Conservation (phyloP, 2,113 vertebrate species). For the Phrynosoma blainvillii region DNA sequence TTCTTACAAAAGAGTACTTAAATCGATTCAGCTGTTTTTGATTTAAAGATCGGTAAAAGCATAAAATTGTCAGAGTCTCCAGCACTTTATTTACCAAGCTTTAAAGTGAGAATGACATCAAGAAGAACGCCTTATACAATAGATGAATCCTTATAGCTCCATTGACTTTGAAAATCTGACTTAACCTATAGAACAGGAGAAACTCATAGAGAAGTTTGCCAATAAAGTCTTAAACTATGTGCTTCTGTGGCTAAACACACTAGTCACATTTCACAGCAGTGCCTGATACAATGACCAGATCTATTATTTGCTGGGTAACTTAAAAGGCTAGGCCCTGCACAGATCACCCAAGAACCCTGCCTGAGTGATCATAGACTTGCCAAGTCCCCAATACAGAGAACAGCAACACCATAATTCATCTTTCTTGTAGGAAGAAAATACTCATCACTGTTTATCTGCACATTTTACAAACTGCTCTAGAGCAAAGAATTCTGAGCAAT, state of each 20-base stretch:
- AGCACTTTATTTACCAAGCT: conserved; percentile 64
- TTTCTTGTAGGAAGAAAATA: background rate
- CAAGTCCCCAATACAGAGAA: background rate
- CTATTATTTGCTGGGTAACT: background rate
- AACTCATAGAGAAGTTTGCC: conserved; percentile 31
- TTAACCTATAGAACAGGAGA: conserved; percentile 41
- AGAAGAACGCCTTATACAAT: conserved; percentile 42
- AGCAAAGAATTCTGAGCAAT: background rate
- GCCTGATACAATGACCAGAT: conserved; percentile 13
- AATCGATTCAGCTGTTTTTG: conserved; percentile 67
- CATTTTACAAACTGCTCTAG: background rate
- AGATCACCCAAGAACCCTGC: background rate
- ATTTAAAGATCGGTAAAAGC: conserved; percentile 69
- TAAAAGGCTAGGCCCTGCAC: background rate
- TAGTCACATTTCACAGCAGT: conserved; percentile 25
- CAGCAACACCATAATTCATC: background rate
- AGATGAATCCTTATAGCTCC: conserved; percentile 54
- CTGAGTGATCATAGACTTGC: background rate
- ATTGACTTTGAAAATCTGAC: conserved; percentile 24
- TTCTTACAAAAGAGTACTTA: conserved; percentile 61
- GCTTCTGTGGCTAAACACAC: conserved; percentile 6
- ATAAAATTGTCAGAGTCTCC: conserved; percentile 69
- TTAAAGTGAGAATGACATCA: conserved; percentile 35
- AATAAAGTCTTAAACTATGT: conserved; percentile 15
- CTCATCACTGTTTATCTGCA: background rate